Evolutionary conservation across 2,888 invertebrate genomes (phyloP), one percentile per base, ranked within the genome.

Genomic region (Sceliomorpha sp.): DNA sequence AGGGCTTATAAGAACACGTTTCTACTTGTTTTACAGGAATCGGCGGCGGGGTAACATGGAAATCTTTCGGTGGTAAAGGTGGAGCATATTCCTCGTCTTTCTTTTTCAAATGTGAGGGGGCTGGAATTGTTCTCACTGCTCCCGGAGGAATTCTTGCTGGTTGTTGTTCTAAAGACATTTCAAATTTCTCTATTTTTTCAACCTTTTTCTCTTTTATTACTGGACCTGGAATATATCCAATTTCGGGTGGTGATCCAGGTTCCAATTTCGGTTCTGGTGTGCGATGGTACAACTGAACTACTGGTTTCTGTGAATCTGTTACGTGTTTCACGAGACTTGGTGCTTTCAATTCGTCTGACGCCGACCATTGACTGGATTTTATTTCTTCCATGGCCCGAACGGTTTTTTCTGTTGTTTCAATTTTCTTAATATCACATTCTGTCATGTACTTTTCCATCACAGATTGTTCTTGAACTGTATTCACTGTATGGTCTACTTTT

Each of bases 191-290:
- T 70, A 91, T 88, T 67, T 82, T 85, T 51, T 88, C 89, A 53
- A 87, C 77, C 70, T 91, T 89, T 1, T 91, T 91, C 58, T 89
- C 90, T n/a, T 90, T 89, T 27, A 85, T 80, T 14, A 84, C 76
- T 0, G 90, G 90, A 5, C 91, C 90, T 17, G 91, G 90, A 0
- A 91, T 91, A 83, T 90, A 93, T 32, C 90, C 92, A 5, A 94
- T 92, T 87, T 93, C 92, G 9, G 93, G 93, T 1, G 93, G 92
- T 9, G 70, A 51, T 24, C 93, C 93, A 0, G 93, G 93, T 79
- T 92, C 90, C n/a, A 93, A 66, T n/a, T 55, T 29, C 9, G 73
- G 56, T 9, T 64, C 59, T 2, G 70, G 89, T 6, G 88, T 86
- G 10, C 55, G 44, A 36, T 82, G 79, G n/a, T 80, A 81, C 14